Evolutionary conservation across 2,888 invertebrate species (phyloP).

Genomic region (Callosobruchus maculatus): DNA sequence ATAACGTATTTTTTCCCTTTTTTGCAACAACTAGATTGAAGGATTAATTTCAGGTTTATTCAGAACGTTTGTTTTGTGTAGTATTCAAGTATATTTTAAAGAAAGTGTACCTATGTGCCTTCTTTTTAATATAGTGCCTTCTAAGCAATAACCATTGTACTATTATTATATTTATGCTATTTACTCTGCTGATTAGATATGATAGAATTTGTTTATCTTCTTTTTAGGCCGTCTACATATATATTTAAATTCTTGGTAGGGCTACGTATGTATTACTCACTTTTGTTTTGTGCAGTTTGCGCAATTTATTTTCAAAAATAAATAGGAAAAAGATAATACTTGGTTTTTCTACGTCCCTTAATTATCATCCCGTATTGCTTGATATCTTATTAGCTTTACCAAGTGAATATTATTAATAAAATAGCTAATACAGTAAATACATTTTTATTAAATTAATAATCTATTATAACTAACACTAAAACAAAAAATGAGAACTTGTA

Average conservation of each 20-base stretch:
- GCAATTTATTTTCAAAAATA: not conserved
- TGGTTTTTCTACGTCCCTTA: too few relatives aligned
- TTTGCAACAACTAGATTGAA: too few relatives aligned
- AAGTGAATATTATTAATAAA: not conserved
- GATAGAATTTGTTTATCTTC: not conserved
- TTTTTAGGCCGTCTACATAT: not conserved
- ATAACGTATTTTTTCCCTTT: too few relatives aligned
- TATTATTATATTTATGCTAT: not conserved
- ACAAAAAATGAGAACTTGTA: not conserved
- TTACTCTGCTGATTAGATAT: not conserved
- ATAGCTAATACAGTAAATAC: not conserved
- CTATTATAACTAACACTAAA: not conserved
- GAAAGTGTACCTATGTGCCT: not conserved
- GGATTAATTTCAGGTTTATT: too few relatives aligned
- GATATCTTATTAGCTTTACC: too few relatives aligned
- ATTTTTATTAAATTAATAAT: not conserved
- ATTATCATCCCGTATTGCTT: too few relatives aligned
- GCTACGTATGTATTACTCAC: not conserved
- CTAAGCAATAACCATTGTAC: not conserved
- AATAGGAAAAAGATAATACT: not conserved
- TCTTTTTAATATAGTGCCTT: not conserved
- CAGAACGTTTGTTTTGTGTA: not conserved
- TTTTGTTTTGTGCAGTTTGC: not conserved
- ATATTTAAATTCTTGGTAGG: not conserved
- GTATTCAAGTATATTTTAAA: not conserved